Percentiles rank a stretch among this genome's conserved stretches.
These are phyloP conservation scores for Conops quadrifasciatus DNA, from an alignment of 2,888 invertebrate genomes.

Conservation along the genomic window DNA sequence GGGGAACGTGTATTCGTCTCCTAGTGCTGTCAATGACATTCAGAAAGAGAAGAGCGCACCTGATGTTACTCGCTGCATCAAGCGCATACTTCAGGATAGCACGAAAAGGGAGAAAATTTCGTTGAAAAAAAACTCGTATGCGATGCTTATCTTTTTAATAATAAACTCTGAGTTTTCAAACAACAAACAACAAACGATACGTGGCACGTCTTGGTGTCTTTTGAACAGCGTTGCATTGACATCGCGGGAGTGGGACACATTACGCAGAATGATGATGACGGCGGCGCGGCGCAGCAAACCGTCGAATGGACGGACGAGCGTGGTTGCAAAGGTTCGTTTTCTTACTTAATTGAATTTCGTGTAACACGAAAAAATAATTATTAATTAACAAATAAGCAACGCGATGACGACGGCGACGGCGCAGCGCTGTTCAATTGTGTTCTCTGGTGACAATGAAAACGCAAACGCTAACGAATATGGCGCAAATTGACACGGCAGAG, in stretches of 20 bases:
- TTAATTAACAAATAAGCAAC: slow-evolving; percentile 23
- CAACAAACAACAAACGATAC: slow-evolving; percentile 15
- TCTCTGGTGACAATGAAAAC: slow-evolving; percentile 9
- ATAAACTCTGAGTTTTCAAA: slow-evolving; percentile 31
- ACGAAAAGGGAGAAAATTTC: background rate
- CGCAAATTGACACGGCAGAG: background rate
- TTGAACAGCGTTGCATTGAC: too few species aligned
- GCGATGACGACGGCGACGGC: background rate
- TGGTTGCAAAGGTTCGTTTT: slow-evolving; percentile 51
- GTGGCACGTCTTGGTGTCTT: slow-evolving; percentile 36
- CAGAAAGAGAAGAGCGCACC: background rate
- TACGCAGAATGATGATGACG: background rate
- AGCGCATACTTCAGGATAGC: slow-evolving; percentile 14
- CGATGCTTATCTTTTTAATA: slow-evolving; percentile 36
- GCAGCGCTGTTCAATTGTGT: background rate
- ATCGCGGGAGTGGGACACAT: slow-evolving; percentile 26
- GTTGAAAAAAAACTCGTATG: slow-evolving; percentile 22
- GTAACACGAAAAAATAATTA: slow-evolving; percentile 40
- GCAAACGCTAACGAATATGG: background rate
- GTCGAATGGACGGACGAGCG: slow-evolving; percentile 45
- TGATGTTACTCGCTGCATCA: background rate
- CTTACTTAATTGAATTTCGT: slow-evolving; percentile 51
- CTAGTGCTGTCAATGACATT: slow-evolving; percentile 10
- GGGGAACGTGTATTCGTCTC: background rate
- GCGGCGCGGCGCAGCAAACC: slow-evolving; percentile 35